Percentiles rank a stretch among this genome's conserved stretches.
phyloP scores from a whole-genome alignment of 2,113 vertebrate species.

The Dasyurus viverrinus region DNA sequence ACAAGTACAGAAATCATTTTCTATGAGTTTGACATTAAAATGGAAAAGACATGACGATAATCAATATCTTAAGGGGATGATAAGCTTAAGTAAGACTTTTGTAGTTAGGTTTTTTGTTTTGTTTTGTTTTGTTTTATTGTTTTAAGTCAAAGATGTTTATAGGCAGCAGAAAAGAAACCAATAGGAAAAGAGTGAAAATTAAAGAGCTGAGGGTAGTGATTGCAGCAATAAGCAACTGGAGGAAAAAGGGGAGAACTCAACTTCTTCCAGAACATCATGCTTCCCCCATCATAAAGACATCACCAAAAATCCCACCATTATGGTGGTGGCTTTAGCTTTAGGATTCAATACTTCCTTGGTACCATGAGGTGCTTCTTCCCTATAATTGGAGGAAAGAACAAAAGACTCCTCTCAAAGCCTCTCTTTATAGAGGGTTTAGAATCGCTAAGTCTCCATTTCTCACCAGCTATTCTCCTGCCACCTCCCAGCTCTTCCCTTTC shows the following conservation, averaged over 20 bases:
- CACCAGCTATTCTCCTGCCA: not conserved
- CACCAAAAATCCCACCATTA: not conserved
- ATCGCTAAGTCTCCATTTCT: not conserved
- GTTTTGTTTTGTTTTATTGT: not conserved
- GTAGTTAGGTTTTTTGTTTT: not conserved
- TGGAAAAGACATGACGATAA: not conserved
- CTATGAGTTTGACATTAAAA: not conserved
- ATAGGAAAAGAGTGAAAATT: not conserved
- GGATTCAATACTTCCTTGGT: not conserved
- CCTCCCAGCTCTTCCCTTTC: not conserved
- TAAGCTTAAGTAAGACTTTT: not conserved
- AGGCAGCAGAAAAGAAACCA: not conserved
- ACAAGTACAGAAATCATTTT: not conserved
- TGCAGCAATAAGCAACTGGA: not conserved
- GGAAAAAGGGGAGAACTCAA: not conserved
- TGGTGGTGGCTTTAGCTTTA: not conserved
- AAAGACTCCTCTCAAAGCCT: not conserved
- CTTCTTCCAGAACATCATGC: not conserved
- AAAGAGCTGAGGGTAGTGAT: not conserved
- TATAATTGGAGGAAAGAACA: not conserved
- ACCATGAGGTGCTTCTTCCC: not conserved
- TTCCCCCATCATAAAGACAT: not conserved
- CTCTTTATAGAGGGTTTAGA: not conserved
- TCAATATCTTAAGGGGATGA: not conserved
- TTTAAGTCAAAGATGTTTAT: not conserved